Base-by-base conservation (phyloP, 2,797 vertebrate species). In the Pristis pectinata region DNA sequence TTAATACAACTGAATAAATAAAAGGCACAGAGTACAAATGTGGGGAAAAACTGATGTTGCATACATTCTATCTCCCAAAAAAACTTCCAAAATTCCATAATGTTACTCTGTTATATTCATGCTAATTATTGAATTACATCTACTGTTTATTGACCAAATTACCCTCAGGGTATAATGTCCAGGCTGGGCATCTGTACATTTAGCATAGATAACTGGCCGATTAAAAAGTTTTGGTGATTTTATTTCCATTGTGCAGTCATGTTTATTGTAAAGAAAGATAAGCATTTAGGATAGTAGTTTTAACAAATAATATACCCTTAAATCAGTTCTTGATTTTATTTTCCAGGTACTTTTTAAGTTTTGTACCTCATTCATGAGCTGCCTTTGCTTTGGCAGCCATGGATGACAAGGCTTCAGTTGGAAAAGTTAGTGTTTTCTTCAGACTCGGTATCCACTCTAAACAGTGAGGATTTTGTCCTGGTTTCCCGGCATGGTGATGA, bases 391-490 rank as follows among this genome's bases (percentile, higher is more conserved):
- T 97, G 98, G 98, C 98, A 98, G 98, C 98, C 98, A 99, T 99
- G 99, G 99, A 99, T 98, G 99, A 99, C 98, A 99, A 99, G 97
- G 98, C 98, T 97, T 99, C 98, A 97, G 98, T 99, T 98, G 99
- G 99, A 97, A 99, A 99, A 98, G 99, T 99, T 98, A 99, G 99
- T 97, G 98, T 99, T 97, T n/a, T 99, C 99, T 95, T 99, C 99
- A 95, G 99, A 99, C 97, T 99, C 99, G 94, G 99, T 99, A 96
- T 99, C 99, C 97, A 99, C 99, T 96, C 98, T 99, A 97, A 99
- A 99, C 98, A 99, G 99, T 97, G 99, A 99, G 98, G 99, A 99
- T 98, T 99, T 99, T 99, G 99, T 99, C 97, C 98, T 99, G 96
- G 99, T 99, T 97, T 99, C 98, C 97, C 98, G 98, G 96, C 98